These are phyloP conservation scores for Platerodrilus igneus DNA, from an alignment of 2,888 invertebrate genomes.

Conservation along the genomic window DNA sequence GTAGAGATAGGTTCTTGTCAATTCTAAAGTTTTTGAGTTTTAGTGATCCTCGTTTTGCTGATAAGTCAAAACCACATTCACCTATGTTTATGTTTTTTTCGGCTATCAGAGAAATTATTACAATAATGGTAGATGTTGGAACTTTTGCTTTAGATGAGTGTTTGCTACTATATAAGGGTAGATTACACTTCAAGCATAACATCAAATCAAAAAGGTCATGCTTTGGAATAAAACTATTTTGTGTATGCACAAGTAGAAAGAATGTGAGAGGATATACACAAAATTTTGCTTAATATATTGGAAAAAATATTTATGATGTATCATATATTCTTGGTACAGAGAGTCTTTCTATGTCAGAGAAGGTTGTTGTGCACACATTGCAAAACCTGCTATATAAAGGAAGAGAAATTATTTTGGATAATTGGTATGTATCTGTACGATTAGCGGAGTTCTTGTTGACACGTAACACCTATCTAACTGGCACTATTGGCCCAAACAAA, in stretches of 20 bases:
- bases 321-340: too few species aligned
- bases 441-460: neutral
- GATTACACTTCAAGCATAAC: neutral
- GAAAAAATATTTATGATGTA: conserved; percentile 6
- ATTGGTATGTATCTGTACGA: too few species aligned
- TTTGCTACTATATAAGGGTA: conserved; percentile 3
- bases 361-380: neutral
- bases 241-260: neutral
- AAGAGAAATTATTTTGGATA: neutral
- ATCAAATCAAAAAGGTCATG: conserved; percentile 4
- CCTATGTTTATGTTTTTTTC: too few species aligned
- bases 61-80: too few species aligned
- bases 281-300: conserved; percentile 2
- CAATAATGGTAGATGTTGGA: neutral
- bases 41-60: too few species aligned
- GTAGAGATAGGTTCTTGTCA: too few species aligned
- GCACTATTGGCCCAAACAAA: neutral
- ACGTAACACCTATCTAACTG: neutral
- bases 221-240: conserved; percentile 5
- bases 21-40: too few species aligned
- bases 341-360: conserved; percentile 4
- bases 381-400: conserved; percentile 2
- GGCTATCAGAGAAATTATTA: too few species aligned
- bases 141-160: conserved; percentile 1
- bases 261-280: neutral